phyloP scores from a whole-genome alignment of 2,113 vertebrate genomes.

The Procavia capensis region DNA sequence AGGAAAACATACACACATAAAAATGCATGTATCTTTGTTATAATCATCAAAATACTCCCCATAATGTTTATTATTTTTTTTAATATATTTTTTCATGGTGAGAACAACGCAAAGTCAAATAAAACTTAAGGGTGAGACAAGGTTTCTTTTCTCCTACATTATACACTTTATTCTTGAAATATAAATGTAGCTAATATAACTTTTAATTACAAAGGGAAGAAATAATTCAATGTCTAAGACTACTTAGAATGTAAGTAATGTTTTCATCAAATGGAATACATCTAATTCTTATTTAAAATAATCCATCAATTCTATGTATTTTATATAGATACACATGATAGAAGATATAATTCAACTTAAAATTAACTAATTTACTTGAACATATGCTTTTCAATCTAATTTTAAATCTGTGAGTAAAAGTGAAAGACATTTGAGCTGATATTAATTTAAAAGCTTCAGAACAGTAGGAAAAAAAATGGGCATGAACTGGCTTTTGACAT shows the following conservation, averaged over 20 bases:
- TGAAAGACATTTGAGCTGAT: slow-evolving; percentile 50
- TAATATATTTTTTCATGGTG: not conserved
- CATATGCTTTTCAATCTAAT: slow-evolving; percentile 59
- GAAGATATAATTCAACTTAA: not conserved
- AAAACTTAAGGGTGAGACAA: not conserved
- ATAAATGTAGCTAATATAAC: not conserved
- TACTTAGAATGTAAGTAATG: not conserved
- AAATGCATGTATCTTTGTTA: not conserved
- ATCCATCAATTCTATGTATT: slow-evolving; percentile 26
- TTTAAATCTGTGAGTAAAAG: slow-evolving; percentile 75
- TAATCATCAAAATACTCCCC: not conserved
- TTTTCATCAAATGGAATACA: not conserved
- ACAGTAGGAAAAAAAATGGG: slow-evolving; percentile 52
- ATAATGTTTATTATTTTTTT: not conserved
- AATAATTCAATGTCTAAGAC: not conserved
- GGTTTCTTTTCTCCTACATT: not conserved
- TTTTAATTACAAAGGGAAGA: not conserved
- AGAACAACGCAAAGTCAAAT: slow-evolving; percentile 4
- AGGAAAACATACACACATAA: not conserved
- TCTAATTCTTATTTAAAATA: slow-evolving; percentile 46
- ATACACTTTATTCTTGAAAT: not conserved
- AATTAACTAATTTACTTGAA: slow-evolving; percentile 77
- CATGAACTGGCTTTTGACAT: slow-evolving; percentile 71
- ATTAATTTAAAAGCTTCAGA: slow-evolving; percentile 70
- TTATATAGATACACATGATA: slow-evolving; percentile 21